Percentiles rank a stretch among this genome's conserved stretches.
These are phyloP conservation scores for Phalera bucephala DNA, from an alignment of 2,888 invertebrate species.

Conservation along the genomic window DNA sequence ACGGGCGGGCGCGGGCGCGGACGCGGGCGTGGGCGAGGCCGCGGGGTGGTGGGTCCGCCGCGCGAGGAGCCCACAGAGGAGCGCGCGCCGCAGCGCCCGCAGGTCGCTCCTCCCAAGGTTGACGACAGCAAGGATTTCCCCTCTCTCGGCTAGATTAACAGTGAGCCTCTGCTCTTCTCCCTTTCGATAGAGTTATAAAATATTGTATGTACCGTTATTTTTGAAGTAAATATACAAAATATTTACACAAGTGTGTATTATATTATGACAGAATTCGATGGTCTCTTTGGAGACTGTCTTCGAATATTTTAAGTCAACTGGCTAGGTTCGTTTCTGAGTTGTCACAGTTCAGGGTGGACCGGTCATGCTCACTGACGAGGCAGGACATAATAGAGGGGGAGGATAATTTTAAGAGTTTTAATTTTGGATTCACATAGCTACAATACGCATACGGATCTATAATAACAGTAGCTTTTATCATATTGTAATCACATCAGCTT, in stretches of 20 bases:
- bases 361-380: constrained; percentile 46
- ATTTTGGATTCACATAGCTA: constrained; percentile 69
- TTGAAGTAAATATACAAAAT: constrained; percentile 84
- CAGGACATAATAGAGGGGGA: constrained; percentile 61
- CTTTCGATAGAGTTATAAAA: constrained; percentile 78
- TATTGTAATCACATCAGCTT: constrained; percentile 76
- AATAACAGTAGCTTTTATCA: constrained; percentile 77
- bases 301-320: constrained; percentile 24
- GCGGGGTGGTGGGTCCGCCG: constrained; percentile 53
- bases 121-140: constrained; percentile 98
- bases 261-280: constrained; percentile 65
- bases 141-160: constrained; percentile 89
- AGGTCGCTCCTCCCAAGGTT: constrained; percentile 89
- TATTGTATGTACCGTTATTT: constrained; percentile 83
- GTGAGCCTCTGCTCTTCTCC: constrained; percentile 71
- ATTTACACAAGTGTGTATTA: constrained; percentile 81
- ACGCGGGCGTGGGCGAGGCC: constrained; percentile 76
- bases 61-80: constrained; percentile 62
- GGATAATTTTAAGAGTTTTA: constrained; percentile 67
- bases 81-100: constrained; percentile 56
- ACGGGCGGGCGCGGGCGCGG: constrained; percentile 86
- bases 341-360: constrained; percentile 22
- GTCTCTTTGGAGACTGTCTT: constrained; percentile 33
- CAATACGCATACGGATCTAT: constrained; percentile 63
- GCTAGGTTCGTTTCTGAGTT: constrained; percentile 20